Evolutionary conservation across 2,888 invertebrate genomes (phyloP).

Genomic region (Petrolisthes manimaculis): DNA sequence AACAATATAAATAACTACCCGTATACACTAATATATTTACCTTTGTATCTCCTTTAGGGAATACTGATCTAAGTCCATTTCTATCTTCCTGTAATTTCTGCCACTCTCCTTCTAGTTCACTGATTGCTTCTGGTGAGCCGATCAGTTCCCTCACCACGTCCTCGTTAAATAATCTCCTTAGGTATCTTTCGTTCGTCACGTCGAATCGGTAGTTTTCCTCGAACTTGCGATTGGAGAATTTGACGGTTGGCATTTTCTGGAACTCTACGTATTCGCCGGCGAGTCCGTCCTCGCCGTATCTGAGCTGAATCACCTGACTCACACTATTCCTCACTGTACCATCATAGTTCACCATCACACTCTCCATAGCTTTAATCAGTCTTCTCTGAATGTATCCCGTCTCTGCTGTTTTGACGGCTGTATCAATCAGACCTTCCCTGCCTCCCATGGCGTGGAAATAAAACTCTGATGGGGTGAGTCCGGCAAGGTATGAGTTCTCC

Average conservation of each 20-base stretch:
- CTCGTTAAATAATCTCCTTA: slow-evolving; percentile 90
- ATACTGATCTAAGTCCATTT: slow-evolving; percentile 87
- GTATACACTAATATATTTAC: slow-evolving; percentile 11
- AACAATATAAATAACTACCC: too few relatives aligned
- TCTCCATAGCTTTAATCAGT: slow-evolving; percentile 99
- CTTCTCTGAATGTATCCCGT: slow-evolving; percentile 99
- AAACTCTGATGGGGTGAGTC: slow-evolving; percentile 98
- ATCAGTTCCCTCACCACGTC: slow-evolving; percentile 94
- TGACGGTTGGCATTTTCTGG: slow-evolving; percentile 93
- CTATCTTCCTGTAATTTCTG: slow-evolving; percentile 91
- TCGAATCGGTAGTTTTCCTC: slow-evolving; percentile 97
- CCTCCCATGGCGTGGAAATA: slow-evolving; percentile 99
- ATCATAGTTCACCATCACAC: slow-evolving; percentile 98
- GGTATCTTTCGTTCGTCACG: slow-evolving; percentile 91
- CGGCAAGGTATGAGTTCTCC: slow-evolving; percentile 99
- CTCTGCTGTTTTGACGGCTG: slow-evolving; percentile 99
- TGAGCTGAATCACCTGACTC: slow-evolving; percentile 92
- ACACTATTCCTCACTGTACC: slow-evolving; percentile 98
- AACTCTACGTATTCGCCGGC: slow-evolving; percentile 97
- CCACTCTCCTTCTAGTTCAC: slow-evolving; percentile 96
- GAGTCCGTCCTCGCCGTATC: slow-evolving; percentile 99
- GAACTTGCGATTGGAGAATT: slow-evolving; percentile 94
- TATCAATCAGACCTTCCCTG: slow-evolving; percentile 99
- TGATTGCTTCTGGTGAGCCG: slow-evolving; percentile 90
- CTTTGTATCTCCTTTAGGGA: slow-evolving; percentile 96